Percentiles rank a stretch among this genome's conserved stretches.
Conservation (phyloP, 2,888 invertebrate species). For the Melinaea marsaeus region DNA sequence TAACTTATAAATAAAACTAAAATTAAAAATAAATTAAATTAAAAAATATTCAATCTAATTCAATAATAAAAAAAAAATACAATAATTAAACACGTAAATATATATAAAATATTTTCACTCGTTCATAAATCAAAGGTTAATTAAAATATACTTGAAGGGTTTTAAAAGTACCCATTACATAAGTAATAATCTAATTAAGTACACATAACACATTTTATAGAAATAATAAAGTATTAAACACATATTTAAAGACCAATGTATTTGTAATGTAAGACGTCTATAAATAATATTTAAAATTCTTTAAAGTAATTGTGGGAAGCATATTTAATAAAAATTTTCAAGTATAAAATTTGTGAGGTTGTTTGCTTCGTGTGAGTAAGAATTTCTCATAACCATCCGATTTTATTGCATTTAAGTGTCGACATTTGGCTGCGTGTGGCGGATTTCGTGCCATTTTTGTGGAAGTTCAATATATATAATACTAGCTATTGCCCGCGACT, state of each 20-base stretch:
- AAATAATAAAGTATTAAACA: no score
- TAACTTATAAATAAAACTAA: no score
- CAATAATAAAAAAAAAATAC: no score
- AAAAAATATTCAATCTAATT: no score
- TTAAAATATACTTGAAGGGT: no score
- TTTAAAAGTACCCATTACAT: no score
- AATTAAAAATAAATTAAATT: no score
- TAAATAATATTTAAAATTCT: background rate
- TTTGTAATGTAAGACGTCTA: background rate
- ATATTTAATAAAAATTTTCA: conserved; percentile 4
- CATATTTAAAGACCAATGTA: background rate
- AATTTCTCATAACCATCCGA: background rate
- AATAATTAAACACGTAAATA: no score
- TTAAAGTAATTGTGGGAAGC: background rate
- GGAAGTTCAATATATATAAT: background rate
- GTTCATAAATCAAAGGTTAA: no score
- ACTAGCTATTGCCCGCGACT: background rate
- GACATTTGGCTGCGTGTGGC: conserved; percentile 1
- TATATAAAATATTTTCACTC: no score
- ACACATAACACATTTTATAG: no score
- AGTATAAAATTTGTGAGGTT: background rate
- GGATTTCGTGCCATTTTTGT: background rate
- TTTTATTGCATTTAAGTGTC: conserved; percentile 6
- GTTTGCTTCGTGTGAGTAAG: background rate
- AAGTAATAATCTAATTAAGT: no score